Evolutionary conservation across 2,113 vertebrate species (phyloP).

Genomic region (Tachysurus vachellii): DNA sequence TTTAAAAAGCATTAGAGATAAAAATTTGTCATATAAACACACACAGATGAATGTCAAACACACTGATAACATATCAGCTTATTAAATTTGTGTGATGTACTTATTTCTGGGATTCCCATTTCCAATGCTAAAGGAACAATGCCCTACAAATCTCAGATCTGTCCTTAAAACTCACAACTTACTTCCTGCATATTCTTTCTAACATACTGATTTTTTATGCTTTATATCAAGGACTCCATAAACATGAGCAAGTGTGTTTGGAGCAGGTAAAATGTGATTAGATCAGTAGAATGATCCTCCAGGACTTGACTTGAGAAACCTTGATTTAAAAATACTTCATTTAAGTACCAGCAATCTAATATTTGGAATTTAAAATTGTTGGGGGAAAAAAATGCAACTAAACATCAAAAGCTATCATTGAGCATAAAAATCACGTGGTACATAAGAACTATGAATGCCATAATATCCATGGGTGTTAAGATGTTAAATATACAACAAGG

Average conservation of each 20-base stretch:
- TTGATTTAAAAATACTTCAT: not conserved
- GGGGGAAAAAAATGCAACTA: not conserved
- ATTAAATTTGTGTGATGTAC: not conserved
- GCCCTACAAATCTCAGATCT: not conserved
- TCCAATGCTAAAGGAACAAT: not conserved
- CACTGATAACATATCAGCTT: not conserved
- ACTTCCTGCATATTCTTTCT: too few relatives aligned
- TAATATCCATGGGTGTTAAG: not conserved
- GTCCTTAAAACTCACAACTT: not conserved
- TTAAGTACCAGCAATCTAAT: not conserved
- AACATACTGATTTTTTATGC: not conserved
- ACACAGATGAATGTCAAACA: not conserved
- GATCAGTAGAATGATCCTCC: not conserved
- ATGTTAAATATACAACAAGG: not conserved
- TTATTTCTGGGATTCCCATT: not conserved
- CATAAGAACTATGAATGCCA: not conserved
- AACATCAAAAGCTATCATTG: not conserved
- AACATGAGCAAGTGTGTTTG: not conserved
- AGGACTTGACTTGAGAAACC: not conserved
- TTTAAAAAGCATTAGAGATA: constrained; percentile 50
- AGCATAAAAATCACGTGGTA: not conserved
- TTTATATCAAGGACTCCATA: not conserved
- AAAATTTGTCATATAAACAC: not conserved
- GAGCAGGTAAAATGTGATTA: not conserved
- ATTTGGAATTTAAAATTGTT: not conserved